These are phyloP conservation scores for Fabriciana adippe DNA, from an alignment of 2,888 invertebrate species.

Conservation along the genomic window DNA sequence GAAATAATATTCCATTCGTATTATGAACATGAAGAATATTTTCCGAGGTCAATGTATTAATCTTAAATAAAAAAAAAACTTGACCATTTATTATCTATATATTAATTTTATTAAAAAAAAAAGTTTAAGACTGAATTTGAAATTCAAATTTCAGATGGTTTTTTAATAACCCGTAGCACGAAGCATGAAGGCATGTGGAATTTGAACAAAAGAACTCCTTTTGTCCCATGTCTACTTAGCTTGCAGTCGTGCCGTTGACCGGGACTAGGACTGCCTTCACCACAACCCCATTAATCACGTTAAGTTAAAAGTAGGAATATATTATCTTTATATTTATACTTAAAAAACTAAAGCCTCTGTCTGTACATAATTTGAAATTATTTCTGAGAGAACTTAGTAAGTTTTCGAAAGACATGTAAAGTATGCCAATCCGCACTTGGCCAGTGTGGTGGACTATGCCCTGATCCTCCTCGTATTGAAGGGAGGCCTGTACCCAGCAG, in stretches of 20 bases:
- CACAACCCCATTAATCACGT: not conserved
- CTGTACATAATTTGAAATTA: too few relatives aligned
- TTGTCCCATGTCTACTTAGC: slow-evolving; percentile 10
- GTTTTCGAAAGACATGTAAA: too few relatives aligned
- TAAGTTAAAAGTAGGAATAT: too few relatives aligned
- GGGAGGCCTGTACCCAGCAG: too few relatives aligned
- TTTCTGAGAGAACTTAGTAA: too few relatives aligned
- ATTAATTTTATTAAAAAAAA: not conserved
- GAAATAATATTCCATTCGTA: not conserved
- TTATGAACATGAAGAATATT: not conserved
- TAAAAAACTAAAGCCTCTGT: not conserved
- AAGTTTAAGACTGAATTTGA: not conserved
- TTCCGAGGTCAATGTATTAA: slow-evolving; percentile 1
- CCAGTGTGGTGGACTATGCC: too few relatives aligned
- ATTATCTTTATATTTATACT: not conserved
- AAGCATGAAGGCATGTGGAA: slow-evolving; percentile 9
- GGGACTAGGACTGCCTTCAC: not conserved
- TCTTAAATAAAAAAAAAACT: not conserved
- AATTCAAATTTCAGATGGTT: not conserved
- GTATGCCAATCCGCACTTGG: too few relatives aligned
- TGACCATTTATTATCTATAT: slow-evolving; percentile 2
- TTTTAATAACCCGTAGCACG: not conserved
- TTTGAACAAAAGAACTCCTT: slow-evolving; percentile 12
- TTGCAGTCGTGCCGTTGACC: slow-evolving; percentile 5
- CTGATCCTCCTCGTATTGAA: too few relatives aligned